A percentile compares a stretch with the other conserved stretches of the same genome.
These are phyloP conservation scores for Cynodonichthys magdalenae DNA, from an alignment of 2,797 vertebrate genomes.

Conservation along the genomic window DNA sequence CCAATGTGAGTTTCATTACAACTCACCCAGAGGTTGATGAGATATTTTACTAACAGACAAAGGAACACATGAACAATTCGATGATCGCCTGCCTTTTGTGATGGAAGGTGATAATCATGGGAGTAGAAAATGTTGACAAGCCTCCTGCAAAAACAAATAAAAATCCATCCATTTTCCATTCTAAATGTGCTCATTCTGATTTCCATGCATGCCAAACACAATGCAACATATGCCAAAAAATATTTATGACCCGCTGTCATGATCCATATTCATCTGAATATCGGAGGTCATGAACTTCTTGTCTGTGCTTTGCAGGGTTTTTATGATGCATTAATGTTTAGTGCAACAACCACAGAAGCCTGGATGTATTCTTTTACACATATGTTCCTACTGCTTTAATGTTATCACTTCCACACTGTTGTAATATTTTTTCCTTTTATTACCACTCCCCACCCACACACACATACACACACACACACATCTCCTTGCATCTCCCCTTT, in stretches of 20 bases:
- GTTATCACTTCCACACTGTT: conserved; percentile 22
- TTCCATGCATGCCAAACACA: background rate
- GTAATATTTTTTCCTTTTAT: conserved; percentile 43
- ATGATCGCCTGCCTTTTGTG: no score
- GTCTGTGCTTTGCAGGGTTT: conserved; percentile 13
- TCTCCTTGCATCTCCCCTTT: conserved; percentile 17
- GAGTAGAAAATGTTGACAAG: no score
- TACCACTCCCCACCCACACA: conserved; percentile 45
- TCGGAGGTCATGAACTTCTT: conserved; percentile 6
- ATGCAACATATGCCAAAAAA: background rate
- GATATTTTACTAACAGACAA: no score
- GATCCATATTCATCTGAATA: background rate
- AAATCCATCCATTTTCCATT: no score
- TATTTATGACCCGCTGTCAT: background rate
- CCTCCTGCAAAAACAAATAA: no score
- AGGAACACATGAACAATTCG: no score
- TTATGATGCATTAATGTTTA: background rate
- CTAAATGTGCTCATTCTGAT: background rate
- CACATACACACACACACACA: background rate
- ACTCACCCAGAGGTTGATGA: no score
- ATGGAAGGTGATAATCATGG: no score
- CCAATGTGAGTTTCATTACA: no score
- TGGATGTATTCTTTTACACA: conserved; percentile 5
- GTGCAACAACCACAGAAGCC: conserved; percentile 26
- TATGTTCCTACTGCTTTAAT: conserved; percentile 6